Evolutionary conservation across 2,113 vertebrate species (phyloP), one percentile per base, ranked within the genome.

Genomic region (Mirza zaza): DNA sequence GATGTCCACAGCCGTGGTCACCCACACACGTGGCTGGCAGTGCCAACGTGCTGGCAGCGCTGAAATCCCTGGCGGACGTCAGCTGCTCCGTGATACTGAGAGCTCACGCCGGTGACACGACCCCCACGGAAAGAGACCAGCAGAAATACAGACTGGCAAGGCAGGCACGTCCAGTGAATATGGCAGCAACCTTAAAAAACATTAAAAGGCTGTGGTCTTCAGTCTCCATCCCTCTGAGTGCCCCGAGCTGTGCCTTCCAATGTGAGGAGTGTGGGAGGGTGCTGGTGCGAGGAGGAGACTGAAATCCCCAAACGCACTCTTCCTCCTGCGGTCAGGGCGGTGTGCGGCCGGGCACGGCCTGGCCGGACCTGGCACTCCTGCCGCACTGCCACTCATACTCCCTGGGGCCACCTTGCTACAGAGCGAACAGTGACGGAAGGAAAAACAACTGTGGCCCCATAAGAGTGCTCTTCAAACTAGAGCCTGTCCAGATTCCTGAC

Each of bases 21-120:
- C 34, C 65, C 18, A 8, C 36, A 21, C 5, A 18, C 13, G 6
- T 2, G 11, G 12, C 55, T 1, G 14, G 7, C 63, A 2, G 1
- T 57, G 21, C 48, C 18, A 59, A 6, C 2, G 18, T 8, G 0
- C 12, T 7, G 7, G 34, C n/a, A 57, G 23, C 6, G 48, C 59
- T 0, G 15, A 23, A 12, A 9, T 32, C 48, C 34, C 9, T 2
- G 6, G 2, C 0, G 4, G 61, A 45, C 15, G 7, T 0, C 2
- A 1, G 36, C 32, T 21, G 32, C 55, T 55, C 25, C 17, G 48
- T 8, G 34, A 21, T 20, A 82, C 29, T 4, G 17, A 18, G 65
- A 18, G 18, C 34, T 29, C 73, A 34, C 11, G 18, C 12, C 39
- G 36, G 13, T 5, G 10, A 23, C 18, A 5, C 0, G 45, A 32